Base-by-base conservation (phyloP, 2,797 vertebrate species). In the Bradypus variegatus region DNA sequence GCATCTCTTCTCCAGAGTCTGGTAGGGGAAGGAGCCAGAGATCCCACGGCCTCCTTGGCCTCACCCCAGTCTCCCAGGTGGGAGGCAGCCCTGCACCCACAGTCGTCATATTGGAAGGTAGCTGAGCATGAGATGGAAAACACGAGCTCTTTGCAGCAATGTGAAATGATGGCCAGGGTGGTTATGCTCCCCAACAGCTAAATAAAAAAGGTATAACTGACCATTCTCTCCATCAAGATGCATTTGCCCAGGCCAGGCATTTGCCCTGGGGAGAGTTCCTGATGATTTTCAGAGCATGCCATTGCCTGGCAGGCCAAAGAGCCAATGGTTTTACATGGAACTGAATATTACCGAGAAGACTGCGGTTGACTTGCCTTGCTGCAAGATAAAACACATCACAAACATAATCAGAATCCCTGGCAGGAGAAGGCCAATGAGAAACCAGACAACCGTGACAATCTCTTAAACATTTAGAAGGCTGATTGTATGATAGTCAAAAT, bases 401-500 rank as follows among this genome's bases (percentile, higher is more conserved):
- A 81, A 62, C 41, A 23, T 14, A 16, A 58, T 16, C 72, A 77
- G 41, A 45, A 65, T 25, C 62, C 8, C 58, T 12, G 62, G 58
- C 58, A 83, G 72, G 73, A 60, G 60, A 83, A 88, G 89, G 33
- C 55, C 75, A 77, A 10, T 21, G 45, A 65, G 79, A 86, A 70
- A 72, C 55, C 70, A 91, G 70, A 90, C 53, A 11, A 7, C 65
- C 55, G 36, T 86, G 91, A 76, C 72, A 89, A 89, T 72, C 31
- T 62, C 87, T 94, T n/a, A 65, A 86, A 88, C 33, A 78, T 92
- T 81, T 76, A 75, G 87, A 53, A 75, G 64, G 50, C 77, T 88
- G 92, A 91, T 55, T 90, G 83, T 86, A 27, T 5, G 82, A 76
- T 60, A 93, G 89, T 93, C 93, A 85, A 95, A 95, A 95, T 92